phyloP scores from a whole-genome alignment of 1,140 invertebrate genomes.

The Atta cephalotes region DNA sequence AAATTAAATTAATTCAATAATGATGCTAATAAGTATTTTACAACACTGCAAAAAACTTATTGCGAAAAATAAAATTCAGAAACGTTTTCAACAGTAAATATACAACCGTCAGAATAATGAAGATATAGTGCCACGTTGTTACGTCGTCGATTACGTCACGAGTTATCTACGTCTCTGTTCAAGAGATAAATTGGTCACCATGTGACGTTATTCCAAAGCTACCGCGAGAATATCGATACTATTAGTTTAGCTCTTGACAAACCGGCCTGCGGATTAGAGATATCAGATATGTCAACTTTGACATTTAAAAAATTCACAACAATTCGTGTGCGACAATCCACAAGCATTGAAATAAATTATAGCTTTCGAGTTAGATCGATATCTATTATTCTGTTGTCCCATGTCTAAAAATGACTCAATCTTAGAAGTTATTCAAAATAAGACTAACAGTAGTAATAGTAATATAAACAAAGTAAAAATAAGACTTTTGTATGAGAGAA shows the following conservation, averaged over 20 bases:
- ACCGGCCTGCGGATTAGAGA: neutral
- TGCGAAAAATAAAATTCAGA: too few relatives aligned
- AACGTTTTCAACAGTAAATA: neutral
- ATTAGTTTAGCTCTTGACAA: slow-evolving; percentile 47
- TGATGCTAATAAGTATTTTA: too few relatives aligned
- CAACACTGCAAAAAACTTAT: too few relatives aligned
- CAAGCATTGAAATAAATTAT: neutral
- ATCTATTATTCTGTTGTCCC: neutral
- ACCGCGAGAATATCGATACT: slow-evolving; percentile 35
- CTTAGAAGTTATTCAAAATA: neutral
- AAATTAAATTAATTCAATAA: too few relatives aligned
- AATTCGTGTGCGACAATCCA: neutral
- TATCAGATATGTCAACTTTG: slow-evolving; percentile 18
- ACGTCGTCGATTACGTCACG: slow-evolving; percentile 20
- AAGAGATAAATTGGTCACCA: slow-evolving; percentile 41
- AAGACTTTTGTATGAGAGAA: neutral
- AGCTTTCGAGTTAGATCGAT: neutral
- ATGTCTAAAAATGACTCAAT: neutral
- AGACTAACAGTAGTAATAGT: too few relatives aligned
- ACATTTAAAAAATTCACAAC: slow-evolving; percentile 50
- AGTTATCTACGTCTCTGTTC: slow-evolving; percentile 20
- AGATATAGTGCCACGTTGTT: slow-evolving; percentile 9
- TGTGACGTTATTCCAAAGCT: slow-evolving; percentile 25
- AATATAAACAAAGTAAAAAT: too few relatives aligned
- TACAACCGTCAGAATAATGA: neutral